Percentiles rank a stretch among this genome's conserved stretches.
These are phyloP conservation scores for Ectemnius cavifrons DNA, from an alignment of 2,888 invertebrate genomes.

Conservation along the genomic window DNA sequence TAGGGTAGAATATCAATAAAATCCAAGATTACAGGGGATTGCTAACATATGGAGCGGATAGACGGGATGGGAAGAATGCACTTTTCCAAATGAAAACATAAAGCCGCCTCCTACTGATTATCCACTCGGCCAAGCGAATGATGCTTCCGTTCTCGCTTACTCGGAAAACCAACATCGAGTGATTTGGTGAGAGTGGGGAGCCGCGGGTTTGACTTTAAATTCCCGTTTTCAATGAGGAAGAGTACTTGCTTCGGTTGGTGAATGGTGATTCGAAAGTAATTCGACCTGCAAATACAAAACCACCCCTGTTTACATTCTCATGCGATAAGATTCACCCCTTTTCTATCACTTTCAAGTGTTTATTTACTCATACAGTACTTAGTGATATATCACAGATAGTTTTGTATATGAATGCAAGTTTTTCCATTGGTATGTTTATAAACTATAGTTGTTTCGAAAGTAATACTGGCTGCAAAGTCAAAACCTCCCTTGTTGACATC, in stretches of 20 bases:
- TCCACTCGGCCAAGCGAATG: conserved; percentile 53
- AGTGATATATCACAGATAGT: too few species aligned
- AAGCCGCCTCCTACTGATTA: conserved; percentile 58
- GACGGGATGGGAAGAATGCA: conserved; percentile 47
- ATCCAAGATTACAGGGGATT: conserved; percentile 41
- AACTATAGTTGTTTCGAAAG: too few species aligned
- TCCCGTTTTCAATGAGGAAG: conserved; percentile 47
- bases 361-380: too few species aligned
- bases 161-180: conserved; percentile 50
- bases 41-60: conserved; percentile 3
- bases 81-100: conserved; percentile 67
- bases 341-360: too few species aligned
- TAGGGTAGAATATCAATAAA: conserved; percentile 46
- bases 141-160: conserved; percentile 33
- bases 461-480: too few species aligned
- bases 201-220: conserved; percentile 47
- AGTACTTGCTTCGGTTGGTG: conserved; percentile 2
- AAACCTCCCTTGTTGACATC: too few species aligned
- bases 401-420: too few species aligned
- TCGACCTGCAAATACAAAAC: background rate
- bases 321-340: too few species aligned
- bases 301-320: background rate
- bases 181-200: conserved; percentile 37
- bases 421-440: too few species aligned
- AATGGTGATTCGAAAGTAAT: conserved; percentile 10